These are phyloP conservation scores for Hypsibius dujardini DNA, from an alignment of 1,140 invertebrate genomes.

Conservation along the genomic window DNA sequence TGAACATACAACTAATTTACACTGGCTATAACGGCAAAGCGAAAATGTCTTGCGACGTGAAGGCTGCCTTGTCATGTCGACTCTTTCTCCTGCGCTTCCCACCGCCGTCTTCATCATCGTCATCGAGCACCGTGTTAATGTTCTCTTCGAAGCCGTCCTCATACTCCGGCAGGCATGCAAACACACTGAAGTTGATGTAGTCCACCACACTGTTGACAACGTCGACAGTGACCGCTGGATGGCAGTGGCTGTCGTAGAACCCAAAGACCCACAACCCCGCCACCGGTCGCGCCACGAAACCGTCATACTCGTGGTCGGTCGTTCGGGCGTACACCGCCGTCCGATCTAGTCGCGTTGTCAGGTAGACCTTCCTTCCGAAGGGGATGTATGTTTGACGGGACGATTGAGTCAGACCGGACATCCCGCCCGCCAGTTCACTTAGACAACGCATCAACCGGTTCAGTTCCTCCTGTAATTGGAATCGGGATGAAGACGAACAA, in stretches of 20 bases:
- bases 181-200: conserved; percentile 9
- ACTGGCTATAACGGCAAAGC: no score
- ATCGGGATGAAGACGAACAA: no score
- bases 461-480: neutral
- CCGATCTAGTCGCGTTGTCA: neutral
- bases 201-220: conserved; percentile 7
- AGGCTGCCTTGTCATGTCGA: no score
- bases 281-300: neutral
- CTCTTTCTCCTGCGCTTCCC: no score
- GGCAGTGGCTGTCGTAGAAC: neutral
- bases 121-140: neutral
- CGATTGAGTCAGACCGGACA: neutral
- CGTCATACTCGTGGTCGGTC: neutral
- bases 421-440: neutral
- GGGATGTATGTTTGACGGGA: neutral
- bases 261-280: neutral
- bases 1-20: no score
- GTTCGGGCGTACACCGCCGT: neutral
- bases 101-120: neutral
- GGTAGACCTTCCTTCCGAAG: neutral
- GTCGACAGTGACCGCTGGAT: neutral
- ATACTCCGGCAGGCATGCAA: conserved; percentile 5
- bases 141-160: neutral
- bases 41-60: no score
- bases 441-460: neutral